Percentiles rank a stretch among this genome's conserved stretches.
phyloP scores from a whole-genome alignment of 2,888 invertebrate genomes.

The Byasa hedistus region DNA sequence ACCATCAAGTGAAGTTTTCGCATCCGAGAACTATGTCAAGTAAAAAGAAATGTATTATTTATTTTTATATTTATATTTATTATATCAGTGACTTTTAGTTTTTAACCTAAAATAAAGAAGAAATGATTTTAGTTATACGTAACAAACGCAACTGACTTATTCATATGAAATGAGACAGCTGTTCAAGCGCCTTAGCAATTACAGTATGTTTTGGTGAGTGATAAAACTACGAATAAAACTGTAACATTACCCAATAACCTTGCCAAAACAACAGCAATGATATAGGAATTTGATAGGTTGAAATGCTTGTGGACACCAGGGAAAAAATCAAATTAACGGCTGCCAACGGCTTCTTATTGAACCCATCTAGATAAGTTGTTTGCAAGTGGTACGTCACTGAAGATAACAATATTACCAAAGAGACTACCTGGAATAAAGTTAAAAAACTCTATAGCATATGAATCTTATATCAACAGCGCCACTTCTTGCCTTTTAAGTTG shows the following conservation, averaged over 20 bases:
- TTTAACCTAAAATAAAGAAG: too few relatives aligned
- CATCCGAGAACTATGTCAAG: too few relatives aligned
- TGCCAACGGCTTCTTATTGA: slow-evolving; percentile 39
- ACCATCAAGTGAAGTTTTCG: too few relatives aligned
- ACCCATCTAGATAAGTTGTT: slow-evolving; percentile 25
- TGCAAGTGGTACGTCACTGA: slow-evolving; percentile 32
- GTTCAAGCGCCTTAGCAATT: background rate
- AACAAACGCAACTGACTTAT: background rate
- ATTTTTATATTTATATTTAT: too few relatives aligned
- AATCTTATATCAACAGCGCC: too few relatives aligned
- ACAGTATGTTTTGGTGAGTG: background rate
- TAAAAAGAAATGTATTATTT: too few relatives aligned
- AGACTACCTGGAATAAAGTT: slow-evolving; percentile 42
- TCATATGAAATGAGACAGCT: background rate
- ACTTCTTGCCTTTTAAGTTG: too few relatives aligned
- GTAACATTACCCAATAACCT: slow-evolving; percentile 37
- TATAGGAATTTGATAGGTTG: slow-evolving; percentile 52
- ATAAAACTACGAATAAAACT: background rate
- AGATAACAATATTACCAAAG: slow-evolving; percentile 37
- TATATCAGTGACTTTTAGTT: too few relatives aligned
- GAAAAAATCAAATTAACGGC: slow-evolving; percentile 49
- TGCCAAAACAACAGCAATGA: slow-evolving; percentile 49
- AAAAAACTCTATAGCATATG: background rate
- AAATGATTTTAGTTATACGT: too few relatives aligned
- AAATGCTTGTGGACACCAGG: slow-evolving; percentile 44